Conservation (phyloP, 2,888 invertebrate genomes). For the Trypoxylon attenuatum region DNA sequence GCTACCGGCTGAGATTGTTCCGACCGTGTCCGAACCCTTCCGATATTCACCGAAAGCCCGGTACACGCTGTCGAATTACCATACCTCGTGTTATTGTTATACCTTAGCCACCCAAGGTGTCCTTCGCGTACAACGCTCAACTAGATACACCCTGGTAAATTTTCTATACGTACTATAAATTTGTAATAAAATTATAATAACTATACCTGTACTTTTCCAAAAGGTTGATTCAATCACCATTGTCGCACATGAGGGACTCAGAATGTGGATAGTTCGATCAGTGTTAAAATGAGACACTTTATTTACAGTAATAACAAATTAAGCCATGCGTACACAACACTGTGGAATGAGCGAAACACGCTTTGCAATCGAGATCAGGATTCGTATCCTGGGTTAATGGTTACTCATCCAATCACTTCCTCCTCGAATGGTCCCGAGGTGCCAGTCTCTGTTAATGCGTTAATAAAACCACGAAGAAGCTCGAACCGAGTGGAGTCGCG, state of each 20-base stretch:
- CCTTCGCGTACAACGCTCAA: too few species aligned
- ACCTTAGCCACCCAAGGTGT: too few species aligned
- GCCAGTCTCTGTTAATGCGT: neutral
- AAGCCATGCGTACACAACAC: constrained; percentile 29
- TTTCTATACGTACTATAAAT: too few species aligned
- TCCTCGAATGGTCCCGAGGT: neutral
- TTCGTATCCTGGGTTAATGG: neutral
- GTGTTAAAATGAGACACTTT: constrained; percentile 21
- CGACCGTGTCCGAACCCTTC: constrained; percentile 28
- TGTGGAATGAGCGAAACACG: neutral
- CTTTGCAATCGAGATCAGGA: neutral
- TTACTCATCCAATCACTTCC: neutral
- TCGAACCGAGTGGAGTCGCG: neutral
- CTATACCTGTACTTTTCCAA: too few species aligned
- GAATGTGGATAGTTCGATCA: too few species aligned
- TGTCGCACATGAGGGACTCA: too few species aligned
- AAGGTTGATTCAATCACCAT: too few species aligned
- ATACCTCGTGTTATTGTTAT: too few species aligned
- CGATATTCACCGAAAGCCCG: constrained; percentile 9
- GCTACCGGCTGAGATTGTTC: constrained; percentile 22
- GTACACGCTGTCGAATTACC: too few species aligned
- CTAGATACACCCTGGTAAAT: too few species aligned
- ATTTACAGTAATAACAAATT: constrained; percentile 34
- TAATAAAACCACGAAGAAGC: neutral
- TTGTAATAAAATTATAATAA: too few species aligned